Evolutionary conservation across 2,888 invertebrate genomes (phyloP), one percentile per base, ranked within the genome.

Genomic region (Aplocera efformata): DNA sequence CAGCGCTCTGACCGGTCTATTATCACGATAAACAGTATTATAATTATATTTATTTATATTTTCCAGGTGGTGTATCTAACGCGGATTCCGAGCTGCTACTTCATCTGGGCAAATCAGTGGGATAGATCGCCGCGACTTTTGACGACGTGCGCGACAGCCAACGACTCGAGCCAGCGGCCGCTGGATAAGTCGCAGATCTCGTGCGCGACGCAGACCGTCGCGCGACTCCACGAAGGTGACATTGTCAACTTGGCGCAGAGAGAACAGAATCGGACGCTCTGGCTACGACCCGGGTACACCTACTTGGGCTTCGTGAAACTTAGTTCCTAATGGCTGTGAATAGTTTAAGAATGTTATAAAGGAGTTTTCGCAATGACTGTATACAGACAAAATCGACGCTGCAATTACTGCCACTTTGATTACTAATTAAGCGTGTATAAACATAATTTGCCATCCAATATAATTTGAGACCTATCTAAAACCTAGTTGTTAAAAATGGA

Each of bases 231-330:
- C 49, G 58, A 64, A 21, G 81, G 77, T 1, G 86, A 86, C 53
- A 62, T 53, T 0, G 64, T 88, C 25, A 80, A 78, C 49, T 52
- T 86, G 7, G 71, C 79, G 0, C 85, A 84, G 31, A 56, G 86
- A 7, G 88, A 88, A 53, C 72, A 60, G 0, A 81, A 85, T 60
- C 62, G 79, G 20, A 84, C 78, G 1, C 58, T 88, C 7, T 78
- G 77, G 73, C 70, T 86, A 0, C 42, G 70, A 44, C 74, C 72
- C 0, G 86, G 86, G 0, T 79, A 81, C 55, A 72, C 78, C 1
- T 84, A 79, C 64, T 60, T 86, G 40, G 86, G 86, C 1, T 82
- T 88, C 35, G 65, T 86, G 4, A 86, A 85, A 74, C 69, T 88
- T 56, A 76, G 78, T 72, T 79, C 84, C 75, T 85, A 79, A 67